Percentiles rank a stretch among this genome's conserved stretches.
phyloP scores from a whole-genome alignment of 2,888 invertebrate species.

The Belgica antarctica region DNA sequence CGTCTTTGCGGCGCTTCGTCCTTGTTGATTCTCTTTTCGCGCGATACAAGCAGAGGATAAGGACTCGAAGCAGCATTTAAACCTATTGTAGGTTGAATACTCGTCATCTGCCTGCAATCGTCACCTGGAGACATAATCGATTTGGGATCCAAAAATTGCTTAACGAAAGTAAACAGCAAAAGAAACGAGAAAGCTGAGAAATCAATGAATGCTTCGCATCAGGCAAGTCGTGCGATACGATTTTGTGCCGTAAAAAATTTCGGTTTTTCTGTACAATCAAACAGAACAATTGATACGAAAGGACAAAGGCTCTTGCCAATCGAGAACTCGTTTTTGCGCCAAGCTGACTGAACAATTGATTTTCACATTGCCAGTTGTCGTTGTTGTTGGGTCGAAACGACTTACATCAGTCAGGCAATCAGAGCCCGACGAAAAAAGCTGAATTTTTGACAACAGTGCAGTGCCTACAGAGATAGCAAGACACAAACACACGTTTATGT shows the following conservation, averaged over 20 bases:
- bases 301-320: constrained; percentile 21
- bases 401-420: not conserved
- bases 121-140: constrained; percentile 1
- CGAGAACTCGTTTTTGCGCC: constrained; percentile 8
- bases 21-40: not conserved
- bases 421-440: not conserved
- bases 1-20: constrained; percentile 2
- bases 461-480: not conserved
- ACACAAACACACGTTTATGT: constrained; percentile 1
- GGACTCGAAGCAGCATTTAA: too few relatives aligned
- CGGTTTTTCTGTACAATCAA: not conserved
- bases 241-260: not conserved
- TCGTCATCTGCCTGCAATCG: not conserved
- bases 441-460: not conserved
- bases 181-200: not conserved
- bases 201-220: constrained; percentile 21
- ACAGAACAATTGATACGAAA: not conserved
- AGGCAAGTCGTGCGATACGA: not conserved
- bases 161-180: constrained; percentile 22
- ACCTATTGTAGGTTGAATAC: not conserved
- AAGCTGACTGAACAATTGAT: constrained; percentile 9
- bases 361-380: not conserved
- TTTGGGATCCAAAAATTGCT: not conserved
- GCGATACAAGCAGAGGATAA: too few relatives aligned
- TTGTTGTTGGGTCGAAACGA: not conserved